A percentile compares a stretch with the other conserved stretches of the same genome.
Conservation (phyloP, 2,113 vertebrate species). For the Arenaria interpres region DNA sequence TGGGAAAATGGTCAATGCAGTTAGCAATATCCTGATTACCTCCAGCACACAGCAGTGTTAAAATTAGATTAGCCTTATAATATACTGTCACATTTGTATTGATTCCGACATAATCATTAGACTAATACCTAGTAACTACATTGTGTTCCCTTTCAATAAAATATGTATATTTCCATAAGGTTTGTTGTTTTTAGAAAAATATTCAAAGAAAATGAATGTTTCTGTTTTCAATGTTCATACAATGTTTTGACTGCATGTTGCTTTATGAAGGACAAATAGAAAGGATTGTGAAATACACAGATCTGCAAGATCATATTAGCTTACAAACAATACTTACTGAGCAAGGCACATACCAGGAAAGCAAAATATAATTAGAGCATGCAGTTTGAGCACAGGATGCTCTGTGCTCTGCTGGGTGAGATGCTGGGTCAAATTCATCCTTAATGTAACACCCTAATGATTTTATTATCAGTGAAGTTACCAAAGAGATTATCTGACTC, state of each 20-base stretch:
- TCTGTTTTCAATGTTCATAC: not conserved
- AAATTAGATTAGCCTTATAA: not conserved
- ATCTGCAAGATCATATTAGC: not conserved
- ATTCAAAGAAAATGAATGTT: not conserved
- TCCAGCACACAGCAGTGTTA: not conserved
- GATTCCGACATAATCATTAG: not conserved
- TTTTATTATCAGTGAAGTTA: not conserved
- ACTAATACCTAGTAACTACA: not conserved
- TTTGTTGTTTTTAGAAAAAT: not conserved
- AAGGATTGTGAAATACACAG: not conserved
- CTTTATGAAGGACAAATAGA: not conserved
- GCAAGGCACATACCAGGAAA: not conserved
- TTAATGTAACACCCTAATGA: not conserved
- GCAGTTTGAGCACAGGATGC: not conserved
- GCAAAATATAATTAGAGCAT: not conserved
- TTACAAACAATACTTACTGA: not conserved
- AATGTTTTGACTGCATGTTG: not conserved
- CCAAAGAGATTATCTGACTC: not conserved
- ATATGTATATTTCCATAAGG: not conserved
- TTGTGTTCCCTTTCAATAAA: not conserved
- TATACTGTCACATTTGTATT: not conserved
- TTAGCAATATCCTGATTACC: not conserved
- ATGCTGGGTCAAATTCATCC: not conserved
- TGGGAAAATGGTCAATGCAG: not conserved
- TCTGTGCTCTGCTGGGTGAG: not conserved